These are phyloP conservation scores for Poecilia latipinna DNA, from an alignment of 2,113 vertebrate species.

Conservation along the genomic window DNA sequence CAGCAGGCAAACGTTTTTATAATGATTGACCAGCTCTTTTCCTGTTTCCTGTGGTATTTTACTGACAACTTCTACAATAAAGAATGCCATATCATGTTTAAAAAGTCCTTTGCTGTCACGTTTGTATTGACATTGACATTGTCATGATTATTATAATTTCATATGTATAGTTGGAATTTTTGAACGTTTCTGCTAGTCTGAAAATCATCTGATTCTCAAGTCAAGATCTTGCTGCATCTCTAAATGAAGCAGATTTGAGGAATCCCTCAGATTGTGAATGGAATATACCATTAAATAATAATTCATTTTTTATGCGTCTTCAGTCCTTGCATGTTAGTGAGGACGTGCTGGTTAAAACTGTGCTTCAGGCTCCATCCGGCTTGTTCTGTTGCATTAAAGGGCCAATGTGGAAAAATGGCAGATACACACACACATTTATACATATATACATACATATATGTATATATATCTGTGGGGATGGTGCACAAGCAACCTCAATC, in stretches of 20 bases:
- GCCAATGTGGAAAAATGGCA: slow-evolving; percentile 23
- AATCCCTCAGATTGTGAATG: background rate
- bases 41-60: too few relatives aligned
- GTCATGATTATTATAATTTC: background rate
- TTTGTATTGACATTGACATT: background rate
- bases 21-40: too few relatives aligned
- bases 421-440: background rate
- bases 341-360: too few relatives aligned
- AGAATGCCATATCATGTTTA: background rate
- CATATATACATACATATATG: too few relatives aligned
- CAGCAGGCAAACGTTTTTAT: too few relatives aligned
- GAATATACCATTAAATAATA: background rate
- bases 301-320: background rate
- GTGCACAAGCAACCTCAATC: slow-evolving; percentile 28
- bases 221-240: background rate
- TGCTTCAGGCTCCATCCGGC: slow-evolving; percentile 5
- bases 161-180: background rate
- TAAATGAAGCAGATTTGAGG: background rate
- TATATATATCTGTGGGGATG: background rate
- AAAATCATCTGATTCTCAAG: background rate
- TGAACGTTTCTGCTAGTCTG: background rate
- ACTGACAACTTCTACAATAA: background rate
- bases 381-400: slow-evolving; percentile 32
- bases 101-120: too few relatives aligned
- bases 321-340: too few relatives aligned